Evolutionary conservation across 2,888 invertebrate genomes (phyloP).

Genomic region (Arrhopalites spinosus): DNA sequence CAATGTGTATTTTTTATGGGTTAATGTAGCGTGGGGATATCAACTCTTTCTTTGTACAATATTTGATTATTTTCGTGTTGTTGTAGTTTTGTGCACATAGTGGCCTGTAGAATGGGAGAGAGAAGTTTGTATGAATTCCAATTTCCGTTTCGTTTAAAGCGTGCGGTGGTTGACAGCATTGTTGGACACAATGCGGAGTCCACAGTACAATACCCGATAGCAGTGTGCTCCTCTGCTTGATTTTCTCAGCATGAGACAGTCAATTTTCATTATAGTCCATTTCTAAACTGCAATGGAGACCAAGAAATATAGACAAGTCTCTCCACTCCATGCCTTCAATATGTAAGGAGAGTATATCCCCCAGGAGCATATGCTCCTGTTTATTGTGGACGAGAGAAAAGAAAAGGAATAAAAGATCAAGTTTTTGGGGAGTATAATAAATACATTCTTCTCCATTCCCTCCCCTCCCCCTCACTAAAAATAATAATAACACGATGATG

Average conservation of each 20-base stretch:
- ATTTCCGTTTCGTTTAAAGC: constrained; percentile 48
- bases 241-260: constrained; percentile 45
- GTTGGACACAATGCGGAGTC: not conserved
- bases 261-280: constrained; percentile 34
- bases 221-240: constrained; percentile 32
- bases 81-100: not conserved
- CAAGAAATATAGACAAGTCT: constrained; percentile 15
- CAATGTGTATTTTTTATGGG: not conserved
- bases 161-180: constrained; percentile 39
- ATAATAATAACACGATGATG: constrained; percentile 11
- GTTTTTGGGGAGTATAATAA: not conserved
- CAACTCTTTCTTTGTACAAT: not conserved
- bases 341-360: no score
- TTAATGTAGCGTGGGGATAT: not conserved
- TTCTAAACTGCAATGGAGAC: not conserved
- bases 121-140: constrained; percentile 43
- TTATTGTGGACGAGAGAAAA: not conserved
- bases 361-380: no score
- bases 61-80: not conserved
- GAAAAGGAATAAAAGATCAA: not conserved
- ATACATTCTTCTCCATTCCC: not conserved
- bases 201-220: constrained; percentile 35
- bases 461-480: not conserved
- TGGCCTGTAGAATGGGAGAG: not conserved
- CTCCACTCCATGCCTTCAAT: constrained; percentile 8